Percentiles rank a stretch among this genome's conserved stretches.
Evolutionary conservation across 1,140 invertebrate species (phyloP).

Genomic region (Drosophila suzukii): DNA sequence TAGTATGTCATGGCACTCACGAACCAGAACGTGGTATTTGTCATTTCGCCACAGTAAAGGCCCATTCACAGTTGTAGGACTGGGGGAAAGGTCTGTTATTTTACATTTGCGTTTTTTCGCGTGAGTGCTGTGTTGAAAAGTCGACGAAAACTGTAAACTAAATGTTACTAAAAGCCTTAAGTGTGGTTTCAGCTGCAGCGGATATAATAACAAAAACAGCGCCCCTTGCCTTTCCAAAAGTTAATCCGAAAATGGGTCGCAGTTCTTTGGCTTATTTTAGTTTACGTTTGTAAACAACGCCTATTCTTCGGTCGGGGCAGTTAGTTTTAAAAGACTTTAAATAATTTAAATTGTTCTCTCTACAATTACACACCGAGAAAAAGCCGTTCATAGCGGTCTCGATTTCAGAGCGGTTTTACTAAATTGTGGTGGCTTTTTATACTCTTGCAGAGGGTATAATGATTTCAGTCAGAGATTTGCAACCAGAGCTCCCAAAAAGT

Average conservation of each 20-base stretch:
- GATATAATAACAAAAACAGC: constrained; percentile 44
- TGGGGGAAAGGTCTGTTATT: constrained; percentile 53
- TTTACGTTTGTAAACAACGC: constrained; percentile 14
- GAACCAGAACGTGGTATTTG: neutral
- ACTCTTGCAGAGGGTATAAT: no score
- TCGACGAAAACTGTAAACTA: constrained; percentile 55
- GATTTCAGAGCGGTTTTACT: no score
- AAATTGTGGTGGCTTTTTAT: no score
- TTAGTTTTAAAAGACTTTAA: no score
- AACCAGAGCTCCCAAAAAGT: no score
- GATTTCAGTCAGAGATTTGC: no score
- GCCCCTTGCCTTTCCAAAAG: constrained; percentile 31
- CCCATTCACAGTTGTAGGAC: constrained; percentile 20
- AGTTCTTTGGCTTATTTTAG: constrained; percentile 30
- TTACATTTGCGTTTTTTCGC: constrained; percentile 10
- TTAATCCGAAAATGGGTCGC: constrained; percentile 41
- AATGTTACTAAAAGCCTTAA: constrained; percentile 73
- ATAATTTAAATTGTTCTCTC: no score
- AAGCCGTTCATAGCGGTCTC: no score
- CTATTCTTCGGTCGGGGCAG: constrained; percentile 16
- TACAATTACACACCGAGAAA: no score
- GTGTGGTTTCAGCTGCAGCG: constrained; percentile 61
- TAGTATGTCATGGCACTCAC: no score
- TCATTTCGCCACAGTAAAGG: constrained; percentile 13
- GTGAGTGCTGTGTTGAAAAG: constrained; percentile 26